phyloP scores from a whole-genome alignment of 2,888 invertebrate species.

The Iphiclides podalirius region DNA sequence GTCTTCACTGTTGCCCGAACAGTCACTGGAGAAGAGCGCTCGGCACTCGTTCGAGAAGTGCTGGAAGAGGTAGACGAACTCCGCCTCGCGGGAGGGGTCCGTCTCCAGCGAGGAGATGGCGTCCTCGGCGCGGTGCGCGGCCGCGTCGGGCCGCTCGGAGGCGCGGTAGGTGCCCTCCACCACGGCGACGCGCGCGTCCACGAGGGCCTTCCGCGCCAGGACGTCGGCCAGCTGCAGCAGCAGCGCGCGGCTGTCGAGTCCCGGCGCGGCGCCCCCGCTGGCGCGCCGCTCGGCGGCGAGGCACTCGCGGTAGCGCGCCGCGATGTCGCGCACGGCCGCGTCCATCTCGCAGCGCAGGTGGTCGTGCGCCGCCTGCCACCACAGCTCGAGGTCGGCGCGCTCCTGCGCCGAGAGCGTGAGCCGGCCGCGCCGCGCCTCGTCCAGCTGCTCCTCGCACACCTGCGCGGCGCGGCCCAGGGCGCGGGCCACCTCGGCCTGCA shows the following conservation, averaged over 20 bases:
- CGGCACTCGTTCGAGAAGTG: slow-evolving; percentile 82
- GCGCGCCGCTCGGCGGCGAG: slow-evolving; percentile 60
- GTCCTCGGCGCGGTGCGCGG: slow-evolving; percentile 49
- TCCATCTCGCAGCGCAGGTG: slow-evolving; percentile 87
- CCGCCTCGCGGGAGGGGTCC: slow-evolving; percentile 82
- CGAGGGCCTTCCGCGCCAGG: slow-evolving; percentile 86
- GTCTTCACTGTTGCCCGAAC: slow-evolving; percentile 78
- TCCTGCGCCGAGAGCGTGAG: slow-evolving; percentile 84
- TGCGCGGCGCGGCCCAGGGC: slow-evolving; percentile 86
- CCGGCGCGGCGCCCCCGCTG: slow-evolving; percentile 44
- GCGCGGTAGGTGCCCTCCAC: slow-evolving; percentile 80
- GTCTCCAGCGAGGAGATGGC: slow-evolving; percentile 71
- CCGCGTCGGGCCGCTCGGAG: slow-evolving; percentile 39
- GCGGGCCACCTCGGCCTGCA: slow-evolving; percentile 88
- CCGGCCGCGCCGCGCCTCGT: slow-evolving; percentile 74
- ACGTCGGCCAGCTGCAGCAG: slow-evolving; percentile 85
- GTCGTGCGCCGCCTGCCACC: slow-evolving; percentile 87
- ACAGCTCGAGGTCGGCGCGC: slow-evolving; percentile 85
- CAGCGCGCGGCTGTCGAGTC: slow-evolving; percentile 42
- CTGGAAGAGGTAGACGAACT: slow-evolving; percentile 84
- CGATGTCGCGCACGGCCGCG: slow-evolving; percentile 83
- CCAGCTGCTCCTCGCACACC: slow-evolving; percentile 82
- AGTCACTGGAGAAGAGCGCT: slow-evolving; percentile 79
- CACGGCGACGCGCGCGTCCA: slow-evolving; percentile 87
- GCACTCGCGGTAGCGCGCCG: slow-evolving; percentile 83